Percentiles rank a stretch among this genome's conserved stretches.
These are phyloP conservation scores for Thereva unica DNA, from an alignment of 2,888 invertebrate species.

Conservation along the genomic window DNA sequence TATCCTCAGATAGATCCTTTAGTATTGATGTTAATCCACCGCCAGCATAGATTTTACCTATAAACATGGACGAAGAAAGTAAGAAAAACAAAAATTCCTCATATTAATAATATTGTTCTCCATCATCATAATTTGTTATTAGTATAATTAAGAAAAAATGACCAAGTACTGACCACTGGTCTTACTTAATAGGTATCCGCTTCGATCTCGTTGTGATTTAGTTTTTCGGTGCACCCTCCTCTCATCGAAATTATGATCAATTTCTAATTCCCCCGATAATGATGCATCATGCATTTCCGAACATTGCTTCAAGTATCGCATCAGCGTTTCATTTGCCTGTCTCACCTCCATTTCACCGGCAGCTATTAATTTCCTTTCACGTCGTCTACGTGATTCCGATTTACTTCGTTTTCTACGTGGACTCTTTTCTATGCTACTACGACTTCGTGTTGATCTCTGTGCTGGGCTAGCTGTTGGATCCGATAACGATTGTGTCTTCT, in stretches of 20 bases:
- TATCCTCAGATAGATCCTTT: slow-evolving; percentile 58
- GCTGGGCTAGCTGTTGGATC: slow-evolving; percentile 59
- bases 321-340: slow-evolving; percentile 58
- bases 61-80: neutral
- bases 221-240: slow-evolving; percentile 58
- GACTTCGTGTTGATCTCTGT: slow-evolving; percentile 56
- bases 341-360: slow-evolving; percentile 59
- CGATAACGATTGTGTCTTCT: slow-evolving; percentile 56
- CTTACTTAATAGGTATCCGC: slow-evolving; percentile 56
- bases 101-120: no score
- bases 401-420: slow-evolving; percentile 58
- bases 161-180: slow-evolving; percentile 43
- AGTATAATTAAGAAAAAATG: neutral
- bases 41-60: slow-evolving; percentile 46
- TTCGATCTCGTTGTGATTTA: slow-evolving; percentile 57
- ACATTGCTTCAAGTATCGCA: slow-evolving; percentile 58
- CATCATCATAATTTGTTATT: neutral
- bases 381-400: slow-evolving; percentile 57
- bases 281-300: slow-evolving; percentile 59
- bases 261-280: slow-evolving; percentile 57
- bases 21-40: slow-evolving; percentile 55
- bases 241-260: slow-evolving; percentile 57
- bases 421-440: slow-evolving; percentile 58
- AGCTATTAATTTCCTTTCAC: slow-evolving; percentile 57
- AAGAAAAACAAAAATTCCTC: no score